Base-by-base conservation (phyloP, 2,113 vertebrate species). In the Gavialis gangeticus region DNA sequence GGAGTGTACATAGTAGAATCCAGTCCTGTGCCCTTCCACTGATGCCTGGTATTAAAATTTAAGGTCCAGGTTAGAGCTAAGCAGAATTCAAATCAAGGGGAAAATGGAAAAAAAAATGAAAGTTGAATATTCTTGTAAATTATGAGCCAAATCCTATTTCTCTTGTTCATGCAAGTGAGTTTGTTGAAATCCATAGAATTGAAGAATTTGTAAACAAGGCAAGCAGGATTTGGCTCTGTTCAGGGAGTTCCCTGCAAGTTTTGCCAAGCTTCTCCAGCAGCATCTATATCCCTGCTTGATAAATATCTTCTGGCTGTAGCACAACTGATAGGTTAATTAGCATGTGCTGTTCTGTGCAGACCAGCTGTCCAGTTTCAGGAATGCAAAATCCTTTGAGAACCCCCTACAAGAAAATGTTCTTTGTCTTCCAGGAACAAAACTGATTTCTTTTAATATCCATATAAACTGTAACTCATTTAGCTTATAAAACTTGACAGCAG, bases 331-430 rank as follows among this genome's bases (percentile, higher is more conserved):
- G 82, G 79, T 94, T 95, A 95, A 96, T 95, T 95, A 90, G 79
- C 85, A 91, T 1, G 0, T 37, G 86, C 82, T 57, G 87, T 93
- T 93, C 89, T 91, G 80, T 92, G 78, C 69, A 84, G 84, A 77
- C 77, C 94, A 97, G 95, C 95, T 97, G 96, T 91, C 93, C 92
- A 22, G 71, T 92, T 86, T 95, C 95, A 90, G 95, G 95, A 90
- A 96, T 84, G 37, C 73, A 63, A 94, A 94, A 75, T 92, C 95
- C 77, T 57, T 79, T 89, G 95, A 87, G 91, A 95, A 93, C 67
- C 69, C 46, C 59, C 66, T 80, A 16, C n/a, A 89, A 94, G 88
- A 95, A 95, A 94, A 93, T 69, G 85, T 18, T 78, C 76, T 92
- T 85, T 91, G 88, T 96, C 86, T 88, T 95, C 93, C 78, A 97